Percentiles rank a stretch among this genome's conserved stretches.
phyloP scores from a whole-genome alignment of 2,888 invertebrate genomes.

The Sycophila texana region DNA sequence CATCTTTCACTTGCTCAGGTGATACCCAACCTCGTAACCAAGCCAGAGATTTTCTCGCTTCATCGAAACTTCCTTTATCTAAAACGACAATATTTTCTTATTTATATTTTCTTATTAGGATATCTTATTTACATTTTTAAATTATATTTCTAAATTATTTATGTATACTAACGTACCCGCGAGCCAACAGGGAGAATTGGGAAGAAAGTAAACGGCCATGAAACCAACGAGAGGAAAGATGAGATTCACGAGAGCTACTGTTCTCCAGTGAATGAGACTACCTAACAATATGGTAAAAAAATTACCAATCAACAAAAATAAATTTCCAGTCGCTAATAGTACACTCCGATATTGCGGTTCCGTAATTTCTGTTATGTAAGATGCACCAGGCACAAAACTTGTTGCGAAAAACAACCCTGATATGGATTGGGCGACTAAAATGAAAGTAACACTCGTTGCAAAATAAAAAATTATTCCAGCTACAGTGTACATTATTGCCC shows the following conservation, averaged over 20 bases:
- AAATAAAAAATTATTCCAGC: background rate
- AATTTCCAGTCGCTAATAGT: background rate
- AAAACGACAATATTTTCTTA: background rate
- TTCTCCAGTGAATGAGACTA: background rate
- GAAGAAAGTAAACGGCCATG: background rate
- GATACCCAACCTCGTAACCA: constrained; percentile 9
- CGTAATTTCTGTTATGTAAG: background rate
- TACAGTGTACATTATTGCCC: background rate
- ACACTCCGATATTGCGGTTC: background rate
- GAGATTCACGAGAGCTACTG: background rate
- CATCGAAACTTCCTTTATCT: background rate
- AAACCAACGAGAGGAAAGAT: background rate
- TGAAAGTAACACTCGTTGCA: background rate
- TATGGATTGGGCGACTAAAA: background rate
- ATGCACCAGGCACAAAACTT: background rate
- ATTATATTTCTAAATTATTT: background rate
- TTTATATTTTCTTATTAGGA: background rate
- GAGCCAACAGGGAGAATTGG: background rate
- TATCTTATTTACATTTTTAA: background rate
- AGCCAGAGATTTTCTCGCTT: background rate
- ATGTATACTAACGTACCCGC: background rate
- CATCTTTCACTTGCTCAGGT: background rate
- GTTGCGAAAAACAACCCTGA: background rate
- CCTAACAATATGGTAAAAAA: background rate
- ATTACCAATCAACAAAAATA: background rate